Evolutionary conservation across 2,797 vertebrate genomes (phyloP).

Genomic region (Sebastes vulpes): DNA sequence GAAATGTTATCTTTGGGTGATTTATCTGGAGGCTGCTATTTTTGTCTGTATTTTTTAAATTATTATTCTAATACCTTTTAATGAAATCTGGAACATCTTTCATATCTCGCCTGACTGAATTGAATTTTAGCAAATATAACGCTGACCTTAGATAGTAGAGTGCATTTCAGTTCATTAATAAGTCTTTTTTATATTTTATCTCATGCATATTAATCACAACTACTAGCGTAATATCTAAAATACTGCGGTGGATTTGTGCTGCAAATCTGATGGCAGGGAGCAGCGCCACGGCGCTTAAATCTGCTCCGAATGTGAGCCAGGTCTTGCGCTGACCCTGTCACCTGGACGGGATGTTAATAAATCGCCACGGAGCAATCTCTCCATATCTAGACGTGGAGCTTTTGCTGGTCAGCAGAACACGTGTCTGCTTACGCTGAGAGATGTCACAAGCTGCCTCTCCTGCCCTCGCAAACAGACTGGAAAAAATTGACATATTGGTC

Average conservation of each 20-base stretch:
- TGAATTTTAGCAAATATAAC: constrained; percentile 54
- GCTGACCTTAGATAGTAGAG: constrained; percentile 53
- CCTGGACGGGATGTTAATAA: constrained; percentile 59
- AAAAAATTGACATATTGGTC: constrained; percentile 79
- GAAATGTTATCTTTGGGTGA: constrained; percentile 70
- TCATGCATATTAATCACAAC: constrained; percentile 59
- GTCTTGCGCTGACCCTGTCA: constrained; percentile 46
- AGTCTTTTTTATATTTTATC: constrained; percentile 54
- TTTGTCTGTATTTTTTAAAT: constrained; percentile 61
- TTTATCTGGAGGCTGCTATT: constrained; percentile 64
- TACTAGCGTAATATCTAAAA: constrained; percentile 58
- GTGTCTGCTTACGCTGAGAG: constrained; percentile 57
- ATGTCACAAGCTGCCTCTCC: constrained; percentile 54
- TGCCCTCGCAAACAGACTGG: constrained; percentile 53
- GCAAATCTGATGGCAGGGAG: constrained; percentile 25
- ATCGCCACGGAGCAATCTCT: constrained; percentile 60
- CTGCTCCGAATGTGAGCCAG: constrained; percentile 31
- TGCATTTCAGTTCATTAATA: constrained; percentile 57
- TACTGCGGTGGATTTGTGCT: constrained; percentile 12
- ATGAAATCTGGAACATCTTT: constrained; percentile 62
- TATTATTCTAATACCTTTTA: constrained; percentile 62
- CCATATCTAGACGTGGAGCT: constrained; percentile 46
- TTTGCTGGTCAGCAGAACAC: constrained; percentile 76
- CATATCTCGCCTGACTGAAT: constrained; percentile 55
- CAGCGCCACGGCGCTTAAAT: constrained; percentile 16